Evolutionary conservation across 2,797 vertebrate genomes (phyloP).

Genomic region (Gadopsis marmoratus): DNA sequence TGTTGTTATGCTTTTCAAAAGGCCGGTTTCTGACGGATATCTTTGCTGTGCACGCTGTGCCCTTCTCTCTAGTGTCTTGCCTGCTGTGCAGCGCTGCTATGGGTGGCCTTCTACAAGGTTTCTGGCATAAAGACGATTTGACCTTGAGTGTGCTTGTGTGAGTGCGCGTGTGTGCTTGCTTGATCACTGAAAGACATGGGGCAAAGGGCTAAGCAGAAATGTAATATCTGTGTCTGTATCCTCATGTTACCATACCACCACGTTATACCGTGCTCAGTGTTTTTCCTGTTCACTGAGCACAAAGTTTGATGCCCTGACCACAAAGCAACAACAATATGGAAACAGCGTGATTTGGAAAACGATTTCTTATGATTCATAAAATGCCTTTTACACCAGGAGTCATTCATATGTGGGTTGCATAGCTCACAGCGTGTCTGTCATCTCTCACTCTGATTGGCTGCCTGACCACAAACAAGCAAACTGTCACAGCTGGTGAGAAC

Average conservation of each 20-base stretch:
- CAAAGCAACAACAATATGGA: not conserved
- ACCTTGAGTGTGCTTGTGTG: constrained; percentile 52
- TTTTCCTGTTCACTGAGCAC: constrained; percentile 1
- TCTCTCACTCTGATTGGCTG: constrained; percentile 7
- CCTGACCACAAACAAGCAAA: not conserved
- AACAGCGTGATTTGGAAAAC: not conserved
- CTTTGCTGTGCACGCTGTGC: constrained; percentile 46
- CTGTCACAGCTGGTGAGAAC: not conserved
- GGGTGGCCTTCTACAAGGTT: constrained; percentile 64
- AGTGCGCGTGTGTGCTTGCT: not conserved
- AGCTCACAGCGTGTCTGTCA: not conserved
- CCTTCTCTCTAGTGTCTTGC: constrained; percentile 62
- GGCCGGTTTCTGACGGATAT: constrained; percentile 53
- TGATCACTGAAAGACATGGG: constrained; percentile 35
- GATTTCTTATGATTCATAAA: constrained; percentile 15
- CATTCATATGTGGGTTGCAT: not conserved
- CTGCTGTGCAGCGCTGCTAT: constrained; percentile 56
- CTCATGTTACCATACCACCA: not conserved
- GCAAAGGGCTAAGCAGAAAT: constrained; percentile 35
- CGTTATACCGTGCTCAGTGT: not conserved
- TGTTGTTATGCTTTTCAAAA: constrained; percentile 66
- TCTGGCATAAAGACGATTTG: constrained; percentile 55
- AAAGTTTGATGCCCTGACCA: not conserved
- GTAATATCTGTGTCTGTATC: constrained; percentile 34
- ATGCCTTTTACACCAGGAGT: not conserved